Evolutionary conservation across 2,888 invertebrate species (phyloP), one percentile per base, ranked within the genome.

Genomic region (Troides aeacus): DNA sequence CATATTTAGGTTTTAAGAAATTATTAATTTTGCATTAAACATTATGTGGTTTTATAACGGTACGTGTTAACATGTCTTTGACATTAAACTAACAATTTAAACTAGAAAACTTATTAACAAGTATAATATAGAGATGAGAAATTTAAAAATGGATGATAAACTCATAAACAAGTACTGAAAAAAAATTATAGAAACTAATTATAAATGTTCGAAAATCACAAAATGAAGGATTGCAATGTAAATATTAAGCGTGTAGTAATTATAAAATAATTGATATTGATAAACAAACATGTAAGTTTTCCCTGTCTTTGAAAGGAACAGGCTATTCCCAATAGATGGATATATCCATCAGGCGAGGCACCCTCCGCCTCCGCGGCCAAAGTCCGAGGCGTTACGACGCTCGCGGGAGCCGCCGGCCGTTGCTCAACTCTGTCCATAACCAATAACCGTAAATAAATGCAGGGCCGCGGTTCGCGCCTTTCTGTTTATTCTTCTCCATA

Each of bases 361-460:
- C 89, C 90, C 85, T 84, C 77, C 77, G 76, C 80, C 76, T 75
- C 75, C 76, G 80, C 81, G 73, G 72, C 76, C 82, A 76, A 84
- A 86, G 91, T 90, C 90, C 90, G 86, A 87, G 85, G 82, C 84
- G 86, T 92, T 92, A 92, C 90, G 92, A 92, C 86, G 79, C 92
- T 87, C 90, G 72, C 84, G 92, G 91, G 92, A 92, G 80, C 78
- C 36, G 21, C 67, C 74, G 78, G 79, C 81, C 83, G 84, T 82
- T 85, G 88, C 87, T 90, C 90, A 88, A 87, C 87, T 89, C 86
- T 81, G 86, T 88, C 91, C 85, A 91, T 92, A 91, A 92, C 90
- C 92, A 91, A 92, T 92, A 92, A 92, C 84, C 92, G 90, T 92
- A 92, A 92, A 92, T 92, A 91, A 91, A 87, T 86, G 79, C 81